These are phyloP conservation scores for Trididemnum nubilum DNA, from an alignment of 23 tunicate species.

Conservation along the genomic window DNA sequence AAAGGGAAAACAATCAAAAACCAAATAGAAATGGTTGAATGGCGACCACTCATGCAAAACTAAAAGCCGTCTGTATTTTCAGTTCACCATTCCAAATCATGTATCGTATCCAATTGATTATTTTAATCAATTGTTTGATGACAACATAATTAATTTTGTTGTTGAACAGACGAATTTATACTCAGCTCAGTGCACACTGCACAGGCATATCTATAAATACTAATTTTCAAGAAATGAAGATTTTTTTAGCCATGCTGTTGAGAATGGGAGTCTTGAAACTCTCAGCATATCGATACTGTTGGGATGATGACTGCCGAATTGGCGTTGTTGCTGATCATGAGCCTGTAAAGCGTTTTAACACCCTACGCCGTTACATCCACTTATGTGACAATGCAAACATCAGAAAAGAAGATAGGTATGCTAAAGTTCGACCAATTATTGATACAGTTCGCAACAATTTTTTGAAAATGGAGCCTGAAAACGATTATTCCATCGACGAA, in stretches of 20 bases:
- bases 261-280: no score
- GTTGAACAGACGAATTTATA: no score
- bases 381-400: constrained; percentile 12
- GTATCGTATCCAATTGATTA: no score
- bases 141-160: background rate
- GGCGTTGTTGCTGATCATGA: constrained; percentile 8
- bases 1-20: no score
- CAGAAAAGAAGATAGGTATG: constrained; percentile 14
- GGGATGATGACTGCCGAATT: no score
- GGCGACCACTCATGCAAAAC: constrained; percentile 10
- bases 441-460: no score
- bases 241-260: constrained; percentile 1
- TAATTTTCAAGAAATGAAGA: background rate
- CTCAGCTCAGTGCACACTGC: background rate
- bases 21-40: constrained; percentile 1
- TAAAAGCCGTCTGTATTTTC: constrained; percentile 3
- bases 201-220: constrained; percentile 14
- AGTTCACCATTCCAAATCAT: constrained; percentile 11
- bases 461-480: no score
- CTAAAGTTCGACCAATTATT: no score
- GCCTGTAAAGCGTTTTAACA: constrained; percentile 10
- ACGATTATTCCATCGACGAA: no score
- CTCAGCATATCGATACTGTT: no score
- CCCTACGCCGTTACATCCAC: constrained; percentile 6
- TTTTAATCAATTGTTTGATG: no score